Conservation (phyloP, 2,888 invertebrate species). For the Crematogaster levior region DNA sequence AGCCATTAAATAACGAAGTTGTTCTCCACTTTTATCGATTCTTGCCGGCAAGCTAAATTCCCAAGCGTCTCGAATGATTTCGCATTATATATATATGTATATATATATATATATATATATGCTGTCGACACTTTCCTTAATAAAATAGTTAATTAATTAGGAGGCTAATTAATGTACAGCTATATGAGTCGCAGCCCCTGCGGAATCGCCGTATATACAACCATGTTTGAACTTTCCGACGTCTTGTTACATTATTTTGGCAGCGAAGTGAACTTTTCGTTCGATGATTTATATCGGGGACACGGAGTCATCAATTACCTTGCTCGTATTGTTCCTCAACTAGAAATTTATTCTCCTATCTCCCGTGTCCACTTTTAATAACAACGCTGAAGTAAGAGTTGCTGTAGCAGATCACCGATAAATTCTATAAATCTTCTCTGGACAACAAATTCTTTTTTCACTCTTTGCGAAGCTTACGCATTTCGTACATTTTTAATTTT, state of each 20-base stretch:
- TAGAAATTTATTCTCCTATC: slow-evolving; percentile 60
- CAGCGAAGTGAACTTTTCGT: slow-evolving; percentile 46
- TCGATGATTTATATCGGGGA: slow-evolving; percentile 62
- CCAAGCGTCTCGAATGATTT: slow-evolving; percentile 44
- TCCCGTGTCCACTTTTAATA: slow-evolving; percentile 67
- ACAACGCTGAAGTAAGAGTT: slow-evolving; percentile 3
- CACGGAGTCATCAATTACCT: slow-evolving; percentile 67
- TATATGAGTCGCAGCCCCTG: slow-evolving; percentile 1
- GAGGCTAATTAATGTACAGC: slow-evolving; percentile 27
- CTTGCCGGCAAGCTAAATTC: slow-evolving; percentile 9
- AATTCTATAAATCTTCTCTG: slow-evolving; percentile 8
- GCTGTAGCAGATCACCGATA: slow-evolving; percentile 6
- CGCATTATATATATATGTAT: no score
- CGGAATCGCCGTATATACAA: background rate
- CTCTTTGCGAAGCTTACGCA: background rate
- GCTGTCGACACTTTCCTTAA: slow-evolving; percentile 49
- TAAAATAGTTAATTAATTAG: slow-evolving; percentile 51
- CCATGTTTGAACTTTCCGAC: background rate
- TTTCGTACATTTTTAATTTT: background rate
- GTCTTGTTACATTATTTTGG: slow-evolving; percentile 37
- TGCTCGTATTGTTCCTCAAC: slow-evolving; percentile 62
- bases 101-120: no score
- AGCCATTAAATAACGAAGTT: slow-evolving; percentile 54
- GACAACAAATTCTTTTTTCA: background rate
- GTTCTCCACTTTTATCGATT: slow-evolving; percentile 38